Percentiles rank a stretch among this genome's conserved stretches.
phyloP scores from a whole-genome alignment of 2,888 invertebrate genomes.

The Ectemnius continuus region DNA sequence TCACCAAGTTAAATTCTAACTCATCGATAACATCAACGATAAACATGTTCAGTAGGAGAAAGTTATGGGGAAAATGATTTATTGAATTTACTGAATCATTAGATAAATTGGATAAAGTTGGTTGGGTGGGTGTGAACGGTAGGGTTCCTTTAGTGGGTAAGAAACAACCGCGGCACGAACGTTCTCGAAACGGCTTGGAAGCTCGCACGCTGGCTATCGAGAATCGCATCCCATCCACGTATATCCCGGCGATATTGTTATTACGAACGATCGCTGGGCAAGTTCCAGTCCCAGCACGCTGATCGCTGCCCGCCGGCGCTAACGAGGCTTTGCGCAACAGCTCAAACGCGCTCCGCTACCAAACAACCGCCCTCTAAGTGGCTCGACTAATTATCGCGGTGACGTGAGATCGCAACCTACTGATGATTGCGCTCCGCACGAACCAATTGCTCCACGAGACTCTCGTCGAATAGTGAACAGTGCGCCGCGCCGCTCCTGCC shows the following conservation, averaged over 20 bases:
- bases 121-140: background rate
- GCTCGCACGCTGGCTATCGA: background rate
- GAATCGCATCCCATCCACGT: background rate
- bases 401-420: constrained; percentile 21
- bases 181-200: constrained; percentile 2
- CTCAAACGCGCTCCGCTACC: constrained; percentile 12
- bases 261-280: constrained; percentile 13
- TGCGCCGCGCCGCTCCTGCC: too few species aligned
- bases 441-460: too few species aligned
- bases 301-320: constrained; percentile 25
- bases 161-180: constrained; percentile 12
- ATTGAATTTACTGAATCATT: too few species aligned
- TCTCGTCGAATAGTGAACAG: too few species aligned
- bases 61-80: too few species aligned
- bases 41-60: too few species aligned
- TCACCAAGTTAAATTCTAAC: too few species aligned
- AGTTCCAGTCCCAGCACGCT: background rate
- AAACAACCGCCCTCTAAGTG: constrained; percentile 56
- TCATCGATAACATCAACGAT: too few species aligned
- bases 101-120: too few species aligned
- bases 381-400: constrained; percentile 57
- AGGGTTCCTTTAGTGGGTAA: constrained; percentile 13
- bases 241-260: constrained; percentile 17
- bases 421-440: constrained; percentile 6
- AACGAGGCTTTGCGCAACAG: constrained; percentile 42